A percentile compares a stretch with the other conserved stretches of the same genome.
These are phyloP conservation scores for Marcusenius ussheri DNA, from an alignment of 2,113 vertebrate genomes.

Conservation along the genomic window DNA sequence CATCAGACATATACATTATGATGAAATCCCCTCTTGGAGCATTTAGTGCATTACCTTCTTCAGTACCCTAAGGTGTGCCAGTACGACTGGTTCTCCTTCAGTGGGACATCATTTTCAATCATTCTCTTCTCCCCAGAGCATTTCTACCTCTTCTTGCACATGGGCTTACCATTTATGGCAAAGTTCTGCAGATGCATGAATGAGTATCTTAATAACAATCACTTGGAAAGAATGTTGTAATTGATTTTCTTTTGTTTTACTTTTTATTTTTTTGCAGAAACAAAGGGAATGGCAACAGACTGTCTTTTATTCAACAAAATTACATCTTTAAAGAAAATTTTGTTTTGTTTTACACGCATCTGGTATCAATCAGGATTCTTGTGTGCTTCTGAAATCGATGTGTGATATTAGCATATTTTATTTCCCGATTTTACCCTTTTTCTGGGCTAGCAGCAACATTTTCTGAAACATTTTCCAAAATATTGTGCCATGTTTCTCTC, in stretches of 20 bases:
- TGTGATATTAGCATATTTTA: not conserved
- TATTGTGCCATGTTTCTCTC: not conserved
- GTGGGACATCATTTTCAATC: not conserved
- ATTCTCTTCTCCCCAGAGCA: not conserved
- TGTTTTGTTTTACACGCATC: not conserved
- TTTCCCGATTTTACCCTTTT: not conserved
- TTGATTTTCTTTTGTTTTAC: not conserved
- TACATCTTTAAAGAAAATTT: not conserved
- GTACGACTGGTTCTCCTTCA: not conserved
- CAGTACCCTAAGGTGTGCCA: not conserved
- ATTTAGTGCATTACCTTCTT: not conserved
- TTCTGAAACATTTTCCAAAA: not conserved
- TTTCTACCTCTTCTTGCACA: not conserved
- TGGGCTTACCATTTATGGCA: not conserved
- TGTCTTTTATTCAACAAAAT: not conserved
- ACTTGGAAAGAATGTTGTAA: conserved; percentile 1
- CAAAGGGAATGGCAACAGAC: not conserved
- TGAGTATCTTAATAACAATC: not conserved
- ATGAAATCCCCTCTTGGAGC: not conserved
- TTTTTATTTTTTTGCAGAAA: not conserved
- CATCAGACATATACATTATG: not conserved
- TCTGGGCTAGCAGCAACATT: not conserved
- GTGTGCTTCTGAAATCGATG: not conserved
- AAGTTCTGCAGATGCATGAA: not conserved
- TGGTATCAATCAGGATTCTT: not conserved